phyloP scores from a whole-genome alignment of 2,113 vertebrate species.

The Madoqua kirkii region DNA sequence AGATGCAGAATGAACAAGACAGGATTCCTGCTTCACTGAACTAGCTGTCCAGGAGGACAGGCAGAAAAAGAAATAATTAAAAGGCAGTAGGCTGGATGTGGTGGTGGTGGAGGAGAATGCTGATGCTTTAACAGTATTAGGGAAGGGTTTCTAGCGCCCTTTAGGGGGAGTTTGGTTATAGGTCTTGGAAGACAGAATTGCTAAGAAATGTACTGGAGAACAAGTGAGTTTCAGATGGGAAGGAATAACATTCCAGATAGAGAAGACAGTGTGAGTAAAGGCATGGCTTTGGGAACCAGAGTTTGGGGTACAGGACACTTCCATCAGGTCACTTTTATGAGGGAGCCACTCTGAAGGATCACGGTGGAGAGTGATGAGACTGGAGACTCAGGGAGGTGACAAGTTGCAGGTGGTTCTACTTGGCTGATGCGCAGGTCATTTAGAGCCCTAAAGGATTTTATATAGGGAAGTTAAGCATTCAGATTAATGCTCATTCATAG shows the following conservation, averaged over 20 bases:
- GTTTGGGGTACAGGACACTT: background rate
- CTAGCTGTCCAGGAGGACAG: background rate
- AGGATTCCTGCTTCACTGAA: background rate
- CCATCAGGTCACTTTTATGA: background rate
- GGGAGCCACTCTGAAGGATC: background rate
- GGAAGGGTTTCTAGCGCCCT: background rate
- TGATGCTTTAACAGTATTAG: background rate
- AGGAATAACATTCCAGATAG: background rate
- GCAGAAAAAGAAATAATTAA: background rate
- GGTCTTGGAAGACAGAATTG: background rate
- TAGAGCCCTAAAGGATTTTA: background rate
- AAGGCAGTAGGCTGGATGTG: background rate
- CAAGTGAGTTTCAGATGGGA: background rate
- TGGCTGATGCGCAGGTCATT: background rate
- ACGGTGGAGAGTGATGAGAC: background rate
- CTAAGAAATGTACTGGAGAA: background rate
- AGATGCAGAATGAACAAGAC: background rate
- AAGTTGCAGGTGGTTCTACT: background rate
- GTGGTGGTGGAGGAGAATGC: too few relatives aligned
- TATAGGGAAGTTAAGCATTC: background rate
- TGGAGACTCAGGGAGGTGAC: background rate
- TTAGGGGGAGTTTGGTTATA: background rate
- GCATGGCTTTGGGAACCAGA: background rate
- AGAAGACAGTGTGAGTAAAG: background rate
- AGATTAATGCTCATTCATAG: background rate